Base-by-base conservation (phyloP, 2,113 vertebrate genomes). In the Condylura cristata region DNA sequence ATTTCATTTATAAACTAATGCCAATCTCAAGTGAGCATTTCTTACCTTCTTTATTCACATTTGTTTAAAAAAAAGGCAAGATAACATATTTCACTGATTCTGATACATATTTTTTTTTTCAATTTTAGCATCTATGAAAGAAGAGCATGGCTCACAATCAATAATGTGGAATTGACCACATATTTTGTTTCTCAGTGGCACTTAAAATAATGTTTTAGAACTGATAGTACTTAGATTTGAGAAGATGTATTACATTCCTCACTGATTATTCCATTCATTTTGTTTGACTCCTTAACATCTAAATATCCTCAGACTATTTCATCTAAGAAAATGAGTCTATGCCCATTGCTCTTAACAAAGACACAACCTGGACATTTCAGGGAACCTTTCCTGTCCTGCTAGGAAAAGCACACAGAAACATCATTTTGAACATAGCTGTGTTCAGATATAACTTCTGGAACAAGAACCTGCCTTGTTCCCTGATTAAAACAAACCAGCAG, bases 121-220 rank as follows among this genome's bases (percentile, higher is more conserved):
- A 26, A 58, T 48, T 68, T 48, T 44, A 89, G 78, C 37, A 53
- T 79, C 70, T 87, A 71, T 74, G 37, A 79, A 87, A 65, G 79
- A 68, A 92, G 74, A 85, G 39, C 1, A 0, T 82, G 30, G 58
- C 65, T 90, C 87, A 46, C 6, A 60, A 76, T 86, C 32, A 82
- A 26, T 68, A 9, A 46, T 39, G 37, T 58, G 32, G 66, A 66
- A 93, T 80, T 93, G 65, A 71, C 4, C 39, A 75, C 46, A 76
- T 84, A 74, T 65, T 90, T 90, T 91, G 28, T 74, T 78, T 92
- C 68, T 92, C 63, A 75, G 24, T 75, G 81, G 53, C 34, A 90
- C 22, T 37, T 92, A 81, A 93, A 90, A 84, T 70, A 83, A 86
- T 26, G 44, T 86, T 71, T 92, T 80, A 87, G 41, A 90, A 94